Percentiles rank a stretch among this genome's conserved stretches.
Evolutionary conservation across 2,797 vertebrate genomes (phyloP).

Genomic region (Acanthurus leucopareius): DNA sequence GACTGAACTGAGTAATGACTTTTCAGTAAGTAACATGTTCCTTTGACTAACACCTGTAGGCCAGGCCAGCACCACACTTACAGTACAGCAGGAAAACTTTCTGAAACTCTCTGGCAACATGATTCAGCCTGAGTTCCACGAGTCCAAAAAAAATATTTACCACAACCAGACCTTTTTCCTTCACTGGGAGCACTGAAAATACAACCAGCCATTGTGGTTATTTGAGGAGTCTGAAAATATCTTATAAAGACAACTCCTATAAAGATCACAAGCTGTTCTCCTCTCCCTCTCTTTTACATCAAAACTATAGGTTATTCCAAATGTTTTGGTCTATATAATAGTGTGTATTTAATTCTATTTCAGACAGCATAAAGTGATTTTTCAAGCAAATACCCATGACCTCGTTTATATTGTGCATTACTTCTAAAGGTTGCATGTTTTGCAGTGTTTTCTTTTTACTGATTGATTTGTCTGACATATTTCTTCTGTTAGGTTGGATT

Average conservation of each 20-base stretch:
- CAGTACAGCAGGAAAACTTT: constrained; percentile 25
- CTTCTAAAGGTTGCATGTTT: not conserved
- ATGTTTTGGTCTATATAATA: not conserved
- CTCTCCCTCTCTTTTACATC: constrained; percentile 29
- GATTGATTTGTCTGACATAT: not conserved
- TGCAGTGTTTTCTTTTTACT: not conserved
- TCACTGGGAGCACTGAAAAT: constrained; percentile 58
- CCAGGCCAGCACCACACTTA: constrained; percentile 36
- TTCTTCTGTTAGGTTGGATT: not conserved
- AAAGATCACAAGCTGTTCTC: constrained; percentile 60
- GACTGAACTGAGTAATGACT: constrained; percentile 4
- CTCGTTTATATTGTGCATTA: constrained; percentile 1
- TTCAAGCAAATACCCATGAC: constrained; percentile 2
- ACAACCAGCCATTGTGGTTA: constrained; percentile 75
- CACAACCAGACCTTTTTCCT: constrained; percentile 59
- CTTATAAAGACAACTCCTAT: constrained; percentile 66
- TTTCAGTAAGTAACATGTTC: constrained; percentile 56
- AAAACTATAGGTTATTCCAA: constrained; percentile 30
- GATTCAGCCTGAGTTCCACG: constrained; percentile 30
- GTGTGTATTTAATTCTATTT: constrained; percentile 28
- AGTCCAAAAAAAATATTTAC: constrained; percentile 69
- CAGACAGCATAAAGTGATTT: not conserved
- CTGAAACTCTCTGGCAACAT: constrained; percentile 35
- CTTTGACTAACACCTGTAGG: constrained; percentile 62
- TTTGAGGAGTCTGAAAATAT: constrained; percentile 72